Evolutionary conservation across 2,113 vertebrate species (phyloP).

Genomic region (Genyomyrus donnyi): DNA sequence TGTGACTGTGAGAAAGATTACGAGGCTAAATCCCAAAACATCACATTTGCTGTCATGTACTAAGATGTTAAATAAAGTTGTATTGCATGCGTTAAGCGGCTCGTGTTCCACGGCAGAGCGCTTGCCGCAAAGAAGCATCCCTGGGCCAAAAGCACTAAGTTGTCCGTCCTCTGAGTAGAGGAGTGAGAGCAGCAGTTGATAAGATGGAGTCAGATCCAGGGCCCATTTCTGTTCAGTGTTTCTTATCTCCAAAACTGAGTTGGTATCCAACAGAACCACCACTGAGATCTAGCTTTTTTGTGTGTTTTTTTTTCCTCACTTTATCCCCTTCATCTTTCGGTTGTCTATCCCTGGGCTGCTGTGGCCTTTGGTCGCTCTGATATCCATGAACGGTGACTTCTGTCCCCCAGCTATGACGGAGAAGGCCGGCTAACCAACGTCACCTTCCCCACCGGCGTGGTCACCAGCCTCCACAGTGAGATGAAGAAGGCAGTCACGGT

Average conservation of each 20-base stretch:
- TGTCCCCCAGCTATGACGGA: conserved; percentile 78
- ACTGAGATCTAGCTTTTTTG: background rate
- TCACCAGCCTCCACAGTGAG: conserved; percentile 89
- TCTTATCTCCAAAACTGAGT: background rate
- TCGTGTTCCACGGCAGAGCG: background rate
- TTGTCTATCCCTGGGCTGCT: background rate
- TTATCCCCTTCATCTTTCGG: background rate
- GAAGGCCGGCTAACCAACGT: conserved; percentile 94
- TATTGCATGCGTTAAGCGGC: background rate
- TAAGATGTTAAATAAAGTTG: background rate
- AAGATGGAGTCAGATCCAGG: background rate
- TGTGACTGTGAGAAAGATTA: background rate
- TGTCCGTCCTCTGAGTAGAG: background rate
- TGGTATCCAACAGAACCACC: background rate
- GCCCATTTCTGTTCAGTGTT: background rate
- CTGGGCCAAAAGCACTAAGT: background rate
- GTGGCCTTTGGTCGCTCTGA: background rate
- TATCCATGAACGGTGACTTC: background rate
- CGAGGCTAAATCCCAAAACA: background rate
- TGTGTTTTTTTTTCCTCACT: background rate
- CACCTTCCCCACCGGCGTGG: conserved; percentile 91
- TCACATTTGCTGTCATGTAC: background rate
- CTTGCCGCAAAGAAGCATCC: background rate
- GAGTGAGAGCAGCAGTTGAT: background rate
- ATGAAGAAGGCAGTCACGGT: conserved; percentile 93